These are phyloP conservation scores for Akabosia matsudoensis DNA, from an alignment of 1,140 invertebrate genomes.

Conservation along the genomic window DNA sequence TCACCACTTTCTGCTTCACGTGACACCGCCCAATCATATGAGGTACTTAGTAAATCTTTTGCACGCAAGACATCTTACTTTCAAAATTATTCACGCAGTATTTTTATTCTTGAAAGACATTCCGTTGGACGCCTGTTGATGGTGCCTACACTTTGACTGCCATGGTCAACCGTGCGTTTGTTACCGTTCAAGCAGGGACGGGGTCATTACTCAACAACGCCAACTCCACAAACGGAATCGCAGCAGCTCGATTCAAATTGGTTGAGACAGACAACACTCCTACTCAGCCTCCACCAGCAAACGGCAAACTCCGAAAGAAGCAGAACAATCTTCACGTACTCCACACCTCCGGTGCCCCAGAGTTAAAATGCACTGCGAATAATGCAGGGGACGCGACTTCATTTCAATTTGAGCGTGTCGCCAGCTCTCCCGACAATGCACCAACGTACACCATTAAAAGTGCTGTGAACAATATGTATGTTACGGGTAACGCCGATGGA, in stretches of 20 bases:
- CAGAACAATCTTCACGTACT: slow-evolving; percentile 31
- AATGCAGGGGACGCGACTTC: slow-evolving; percentile 11
- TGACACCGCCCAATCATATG: slow-evolving; percentile 21
- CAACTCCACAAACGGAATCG: slow-evolving; percentile 20
- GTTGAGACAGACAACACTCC: slow-evolving; percentile 10
- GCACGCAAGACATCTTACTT: background rate
- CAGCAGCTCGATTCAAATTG: slow-evolving; percentile 21
- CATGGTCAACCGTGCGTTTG: slow-evolving; percentile 32
- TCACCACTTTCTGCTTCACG: background rate
- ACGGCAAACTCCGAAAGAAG: slow-evolving; percentile 17
- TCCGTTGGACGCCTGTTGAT: slow-evolving; percentile 29
- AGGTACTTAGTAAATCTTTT: background rate
- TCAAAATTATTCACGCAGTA: background rate
- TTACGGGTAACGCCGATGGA: slow-evolving; percentile 33
- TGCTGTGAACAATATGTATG: slow-evolving; percentile 12
- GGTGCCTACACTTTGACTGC: slow-evolving; percentile 27
- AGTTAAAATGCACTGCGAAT: background rate
- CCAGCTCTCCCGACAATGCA: background rate
- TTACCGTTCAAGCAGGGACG: background rate
- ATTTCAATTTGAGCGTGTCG: slow-evolving; percentile 27
- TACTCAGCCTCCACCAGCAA: background rate
- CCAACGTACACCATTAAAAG: slow-evolving; percentile 29
- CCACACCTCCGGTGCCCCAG: slow-evolving; percentile 8
- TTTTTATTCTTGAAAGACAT: slow-evolving; percentile 16
- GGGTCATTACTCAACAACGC: slow-evolving; percentile 25